Evolutionary conservation across 2,888 invertebrate species (phyloP), one percentile per base, ranked within the genome.

Genomic region (Lepas anatifera): DNA sequence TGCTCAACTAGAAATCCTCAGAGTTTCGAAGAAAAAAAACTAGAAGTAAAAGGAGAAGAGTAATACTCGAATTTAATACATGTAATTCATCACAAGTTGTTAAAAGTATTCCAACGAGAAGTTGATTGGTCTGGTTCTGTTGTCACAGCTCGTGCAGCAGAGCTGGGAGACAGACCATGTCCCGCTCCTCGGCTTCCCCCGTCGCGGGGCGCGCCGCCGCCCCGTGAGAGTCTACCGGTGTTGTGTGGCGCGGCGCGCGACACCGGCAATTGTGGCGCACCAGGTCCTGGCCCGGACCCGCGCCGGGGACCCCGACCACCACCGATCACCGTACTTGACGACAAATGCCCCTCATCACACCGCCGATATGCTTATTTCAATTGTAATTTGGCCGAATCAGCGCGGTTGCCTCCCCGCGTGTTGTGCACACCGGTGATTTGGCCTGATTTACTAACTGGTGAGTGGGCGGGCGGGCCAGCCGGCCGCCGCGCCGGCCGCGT

Each of bases 381-480:
- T 66, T 66, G 66, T 66, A 66, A 66, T 66, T 66, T 66, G 66
- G 25, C 25, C 66, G 37, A 58, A 58, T 58, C 58, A 58, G 58
- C 35, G 58, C 18, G 32, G 35, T 10, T 35, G 11, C 58, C 58
- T 18, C 35, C 35, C 58, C 58, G 35, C 6, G 35, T 22, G 29
- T 32, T 16, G 58, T 25, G 29, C 16, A 22, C 18, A 58, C 58
- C 58, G 25, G 35, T 58, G 25, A 58, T 58, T 58, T 58, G 13
- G 13, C 35, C 35, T 18, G 13, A 22, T 48, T 25, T 32, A 32
- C 58, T 58, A 58, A 58, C 58, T 22, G 35, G 58, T 58, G 58
- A 32, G 58, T 58, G 58, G 58, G 58, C 22, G 58, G 35, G 16
- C 32, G 7, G 22, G 58, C n/a, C 48, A n/a, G 25, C 48, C 48